Conservation (phyloP, 1,140 invertebrate species). For the Bombyx mandarina region DNA sequence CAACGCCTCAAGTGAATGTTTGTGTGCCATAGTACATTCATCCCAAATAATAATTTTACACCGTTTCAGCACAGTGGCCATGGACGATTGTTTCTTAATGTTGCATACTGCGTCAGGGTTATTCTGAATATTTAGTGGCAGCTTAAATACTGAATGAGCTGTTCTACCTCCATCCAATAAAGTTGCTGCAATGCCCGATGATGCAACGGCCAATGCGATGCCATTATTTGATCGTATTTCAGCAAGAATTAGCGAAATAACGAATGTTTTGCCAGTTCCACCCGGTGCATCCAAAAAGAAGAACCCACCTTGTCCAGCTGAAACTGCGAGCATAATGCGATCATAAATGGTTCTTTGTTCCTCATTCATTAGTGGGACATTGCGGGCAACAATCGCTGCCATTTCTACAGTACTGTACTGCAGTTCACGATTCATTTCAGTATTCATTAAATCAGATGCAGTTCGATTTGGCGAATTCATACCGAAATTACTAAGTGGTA, state of each 20-base stretch:
- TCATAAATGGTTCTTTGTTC: too few relatives aligned
- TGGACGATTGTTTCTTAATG: conserved; percentile 13
- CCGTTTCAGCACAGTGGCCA: conserved; percentile 14
- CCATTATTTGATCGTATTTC: conserved; percentile 13
- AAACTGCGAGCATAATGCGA: conserved; percentile 20
- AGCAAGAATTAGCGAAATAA: conserved; percentile 11
- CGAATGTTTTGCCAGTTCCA: conserved; percentile 1
- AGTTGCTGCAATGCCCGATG: conserved; percentile 16
- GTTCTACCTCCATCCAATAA: conserved; percentile 17
- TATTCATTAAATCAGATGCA: too few relatives aligned
- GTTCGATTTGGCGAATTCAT: too few relatives aligned
- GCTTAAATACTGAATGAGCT: conserved; percentile 17
- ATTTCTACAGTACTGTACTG: too few relatives aligned
- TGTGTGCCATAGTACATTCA: too few relatives aligned
- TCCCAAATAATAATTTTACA: conserved; percentile 10
- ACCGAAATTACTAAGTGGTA: conserved; percentile 9
- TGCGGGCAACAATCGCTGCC: too few relatives aligned
- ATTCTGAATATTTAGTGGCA: conserved; percentile 17
- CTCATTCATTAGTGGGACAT: too few relatives aligned
- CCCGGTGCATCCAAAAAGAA: too few relatives aligned
- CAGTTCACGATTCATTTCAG: too few relatives aligned
- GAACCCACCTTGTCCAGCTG: conserved; percentile 16
- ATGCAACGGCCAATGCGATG: conserved; percentile 14
- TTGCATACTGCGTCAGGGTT: conserved; percentile 15
- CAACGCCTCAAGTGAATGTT: conserved; percentile 9